phyloP scores from a whole-genome alignment of 2,113 vertebrate species.

The Callaeas wilsoni region DNA sequence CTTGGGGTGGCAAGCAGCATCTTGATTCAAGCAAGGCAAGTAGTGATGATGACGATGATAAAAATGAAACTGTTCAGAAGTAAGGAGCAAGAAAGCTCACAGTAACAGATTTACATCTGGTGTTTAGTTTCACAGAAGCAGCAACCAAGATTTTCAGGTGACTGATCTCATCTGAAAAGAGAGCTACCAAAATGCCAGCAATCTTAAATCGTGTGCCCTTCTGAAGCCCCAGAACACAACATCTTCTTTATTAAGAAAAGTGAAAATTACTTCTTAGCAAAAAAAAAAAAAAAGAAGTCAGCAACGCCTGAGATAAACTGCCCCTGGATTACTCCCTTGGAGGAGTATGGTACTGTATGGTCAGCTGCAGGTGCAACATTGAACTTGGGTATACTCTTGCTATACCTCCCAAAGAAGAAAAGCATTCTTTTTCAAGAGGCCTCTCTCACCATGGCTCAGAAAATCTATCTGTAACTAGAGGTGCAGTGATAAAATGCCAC shows the following conservation, averaged over 20 bases:
- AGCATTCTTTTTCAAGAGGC: background rate
- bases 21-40: background rate
- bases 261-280: background rate
- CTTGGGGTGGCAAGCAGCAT: background rate
- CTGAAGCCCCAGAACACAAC: background rate
- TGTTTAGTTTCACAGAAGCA: background rate
- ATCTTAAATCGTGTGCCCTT: background rate
- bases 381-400: background rate
- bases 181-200: background rate
- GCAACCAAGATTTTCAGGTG: background rate
- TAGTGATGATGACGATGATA: background rate
- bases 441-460: background rate
- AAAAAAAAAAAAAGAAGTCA: background rate
- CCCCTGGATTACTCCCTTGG: background rate
- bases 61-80: background rate
- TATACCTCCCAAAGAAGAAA: background rate
- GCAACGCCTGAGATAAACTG: background rate
- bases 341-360: background rate
- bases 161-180: background rate
- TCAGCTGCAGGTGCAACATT: background rate
- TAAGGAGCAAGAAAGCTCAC: background rate
- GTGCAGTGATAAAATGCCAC: background rate
- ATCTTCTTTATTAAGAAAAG: background rate
- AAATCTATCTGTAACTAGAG: background rate
- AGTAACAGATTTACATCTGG: background rate